Conservation (phyloP, 2,888 invertebrate species). For the Caenorhabditis uteleia region DNA sequence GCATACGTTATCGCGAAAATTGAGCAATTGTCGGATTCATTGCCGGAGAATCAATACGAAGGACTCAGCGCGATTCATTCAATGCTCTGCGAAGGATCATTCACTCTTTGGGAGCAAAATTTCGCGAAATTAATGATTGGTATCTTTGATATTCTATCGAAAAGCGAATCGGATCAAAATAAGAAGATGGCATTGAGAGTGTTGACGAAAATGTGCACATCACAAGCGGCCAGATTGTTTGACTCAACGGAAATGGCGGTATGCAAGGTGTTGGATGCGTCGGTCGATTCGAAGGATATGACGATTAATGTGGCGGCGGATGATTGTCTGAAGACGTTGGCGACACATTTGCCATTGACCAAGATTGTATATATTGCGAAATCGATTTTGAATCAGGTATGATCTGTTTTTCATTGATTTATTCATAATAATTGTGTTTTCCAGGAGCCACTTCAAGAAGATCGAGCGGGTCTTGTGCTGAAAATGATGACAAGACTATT, state of each 20-base stretch:
- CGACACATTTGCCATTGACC: constrained; percentile 32
- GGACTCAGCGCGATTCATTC: constrained; percentile 17
- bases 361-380: constrained; percentile 22
- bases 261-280: constrained; percentile 32
- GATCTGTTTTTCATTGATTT: neutral
- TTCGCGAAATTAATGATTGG: constrained; percentile 25
- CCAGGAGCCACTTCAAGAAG: constrained; percentile 18
- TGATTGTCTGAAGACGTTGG: constrained; percentile 35
- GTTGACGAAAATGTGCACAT: constrained; percentile 32
- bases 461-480: constrained; percentile 19
- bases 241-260: constrained; percentile 32
- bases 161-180: constrained; percentile 15
- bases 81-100: constrained; percentile 41
- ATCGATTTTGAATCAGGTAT: constrained; percentile 17
- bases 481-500: constrained; percentile 36
- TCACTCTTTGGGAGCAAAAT: constrained; percentile 35
- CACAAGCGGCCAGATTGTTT: constrained; percentile 36
- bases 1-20: constrained; percentile 15
- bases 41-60: constrained; percentile 12
- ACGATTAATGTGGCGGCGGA: constrained; percentile 34
- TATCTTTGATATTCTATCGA: constrained; percentile 23
- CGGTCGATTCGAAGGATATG: constrained; percentile 22
- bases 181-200: constrained; percentile 35
- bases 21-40: constrained; percentile 4
- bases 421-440: neutral